Evolutionary conservation across 2,113 vertebrate species (phyloP).

Genomic region (Tapirus terrestris): DNA sequence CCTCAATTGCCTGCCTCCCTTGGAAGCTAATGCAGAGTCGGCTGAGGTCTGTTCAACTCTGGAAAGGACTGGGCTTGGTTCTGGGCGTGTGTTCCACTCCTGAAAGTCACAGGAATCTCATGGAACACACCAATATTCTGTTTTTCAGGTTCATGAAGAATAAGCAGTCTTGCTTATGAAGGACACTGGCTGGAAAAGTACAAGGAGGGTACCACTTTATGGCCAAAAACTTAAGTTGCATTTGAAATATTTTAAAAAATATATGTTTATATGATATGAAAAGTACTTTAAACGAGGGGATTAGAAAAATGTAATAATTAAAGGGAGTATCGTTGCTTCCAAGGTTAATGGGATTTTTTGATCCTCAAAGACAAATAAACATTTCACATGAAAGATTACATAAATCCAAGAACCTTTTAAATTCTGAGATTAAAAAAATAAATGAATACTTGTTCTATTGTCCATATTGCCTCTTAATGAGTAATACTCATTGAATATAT

Average conservation of each 20-base stretch:
- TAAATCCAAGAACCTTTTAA: constrained; percentile 18
- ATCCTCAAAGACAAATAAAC: constrained; percentile 40
- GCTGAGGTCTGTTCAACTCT: background rate
- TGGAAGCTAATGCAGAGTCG: constrained; percentile 37
- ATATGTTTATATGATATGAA: background rate
- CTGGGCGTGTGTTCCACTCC: background rate
- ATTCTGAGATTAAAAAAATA: background rate
- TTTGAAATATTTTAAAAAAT: background rate
- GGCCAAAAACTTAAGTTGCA: background rate
- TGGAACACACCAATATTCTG: background rate
- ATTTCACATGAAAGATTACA: constrained; percentile 43
- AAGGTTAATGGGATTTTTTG: background rate
- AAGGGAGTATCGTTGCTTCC: background rate
- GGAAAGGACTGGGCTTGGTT: background rate
- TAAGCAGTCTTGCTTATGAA: background rate
- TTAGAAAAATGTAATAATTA: constrained; percentile 43
- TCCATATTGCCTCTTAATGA: background rate
- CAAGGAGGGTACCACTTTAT: background rate
- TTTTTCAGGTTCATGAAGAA: constrained; percentile 44
- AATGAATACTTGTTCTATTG: background rate
- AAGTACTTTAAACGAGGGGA: constrained; percentile 43
- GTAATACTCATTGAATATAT: background rate
- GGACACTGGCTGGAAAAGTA: background rate
- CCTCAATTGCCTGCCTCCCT: constrained; percentile 31
- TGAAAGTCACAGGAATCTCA: background rate